Evolutionary conservation across 2,888 invertebrate genomes (phyloP).

Genomic region (Lasioglossum oenotherae): DNA sequence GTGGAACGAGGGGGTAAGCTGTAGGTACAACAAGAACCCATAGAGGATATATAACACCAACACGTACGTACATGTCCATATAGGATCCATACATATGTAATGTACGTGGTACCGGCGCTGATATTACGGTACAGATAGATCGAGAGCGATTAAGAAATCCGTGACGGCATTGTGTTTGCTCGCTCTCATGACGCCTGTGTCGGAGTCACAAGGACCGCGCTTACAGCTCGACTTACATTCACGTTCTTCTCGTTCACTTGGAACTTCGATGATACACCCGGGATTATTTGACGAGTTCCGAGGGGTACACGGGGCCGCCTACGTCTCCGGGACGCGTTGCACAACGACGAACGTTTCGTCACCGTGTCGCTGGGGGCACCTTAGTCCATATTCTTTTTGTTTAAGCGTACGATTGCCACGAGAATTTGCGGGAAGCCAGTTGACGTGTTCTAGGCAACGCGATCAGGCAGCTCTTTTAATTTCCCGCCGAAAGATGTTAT

Average conservation of each 20-base stretch:
- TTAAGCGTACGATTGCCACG: neutral
- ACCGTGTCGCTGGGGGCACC: neutral
- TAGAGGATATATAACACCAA: constrained; percentile 54
- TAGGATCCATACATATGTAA: constrained; percentile 60
- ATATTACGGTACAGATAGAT: constrained; percentile 80
- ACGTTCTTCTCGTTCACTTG: constrained; percentile 19
- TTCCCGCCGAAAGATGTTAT: too few species aligned
- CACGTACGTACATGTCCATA: constrained; percentile 43
- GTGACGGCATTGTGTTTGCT: constrained; percentile 82
- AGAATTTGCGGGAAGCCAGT: neutral
- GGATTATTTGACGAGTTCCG: constrained; percentile 4
- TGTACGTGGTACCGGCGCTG: constrained; percentile 64
- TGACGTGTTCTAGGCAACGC: neutral
- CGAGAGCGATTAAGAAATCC: constrained; percentile 83
- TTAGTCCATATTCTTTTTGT: neutral
- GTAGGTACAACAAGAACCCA: constrained; percentile 60
- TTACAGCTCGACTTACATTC: constrained; percentile 40
- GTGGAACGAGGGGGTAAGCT: constrained; percentile 74
- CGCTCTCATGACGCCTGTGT: constrained; percentile 65
- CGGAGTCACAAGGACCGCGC: constrained; percentile 32
- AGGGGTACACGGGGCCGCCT: neutral
- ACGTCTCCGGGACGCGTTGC: neutral
- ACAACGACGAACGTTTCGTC: neutral
- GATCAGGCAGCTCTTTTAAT: neutral
- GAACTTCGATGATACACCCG: neutral